Percentiles rank a stretch among this genome's conserved stretches.
Conservation (phyloP, 2,888 invertebrate genomes). For the Drosophila recens region DNA sequence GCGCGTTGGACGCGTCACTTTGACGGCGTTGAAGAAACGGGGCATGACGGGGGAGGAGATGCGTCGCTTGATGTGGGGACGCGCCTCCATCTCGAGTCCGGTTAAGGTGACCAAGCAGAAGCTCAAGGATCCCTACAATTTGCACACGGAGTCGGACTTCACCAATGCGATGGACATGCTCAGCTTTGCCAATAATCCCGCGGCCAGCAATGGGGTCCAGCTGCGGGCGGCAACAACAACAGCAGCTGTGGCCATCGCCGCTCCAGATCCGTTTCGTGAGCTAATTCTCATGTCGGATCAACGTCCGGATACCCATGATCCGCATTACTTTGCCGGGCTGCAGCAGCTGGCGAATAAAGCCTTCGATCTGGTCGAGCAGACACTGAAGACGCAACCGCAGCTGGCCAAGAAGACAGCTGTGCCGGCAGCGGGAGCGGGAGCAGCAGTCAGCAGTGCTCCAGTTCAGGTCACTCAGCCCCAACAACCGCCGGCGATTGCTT, state of each 20-base stretch:
- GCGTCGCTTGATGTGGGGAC: slow-evolving; percentile 95
- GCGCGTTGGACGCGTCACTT: slow-evolving; percentile 95
- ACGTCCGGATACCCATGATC: slow-evolving; percentile 75
- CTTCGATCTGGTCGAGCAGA: slow-evolving; percentile 87
- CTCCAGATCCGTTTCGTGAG: slow-evolving; percentile 88
- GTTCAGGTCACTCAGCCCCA: slow-evolving; percentile 1
- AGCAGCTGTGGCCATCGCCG: slow-evolving; percentile 33
- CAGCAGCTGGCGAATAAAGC: slow-evolving; percentile 88
- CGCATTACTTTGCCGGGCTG: slow-evolving; percentile 85
- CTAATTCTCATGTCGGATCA: slow-evolving; percentile 87
- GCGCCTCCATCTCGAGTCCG: slow-evolving; percentile 94
- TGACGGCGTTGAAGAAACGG: slow-evolving; percentile 92
- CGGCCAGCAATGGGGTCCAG: slow-evolving; percentile 61
- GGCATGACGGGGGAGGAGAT: slow-evolving; percentile 95
- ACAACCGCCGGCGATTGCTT: not conserved
- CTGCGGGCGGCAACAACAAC: slow-evolving; percentile 37
- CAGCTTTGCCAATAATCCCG: slow-evolving; percentile 91
- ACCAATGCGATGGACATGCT: slow-evolving; percentile 93
- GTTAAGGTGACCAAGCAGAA: slow-evolving; percentile 89
- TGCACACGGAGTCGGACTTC: slow-evolving; percentile 84
- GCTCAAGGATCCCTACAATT: slow-evolving; percentile 84
- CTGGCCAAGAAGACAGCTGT: slow-evolving; percentile 21
- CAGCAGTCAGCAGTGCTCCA: not conserved
- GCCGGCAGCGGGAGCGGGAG: slow-evolving; percentile 10
- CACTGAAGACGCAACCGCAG: slow-evolving; percentile 68